A percentile compares a stretch with the other conserved stretches of the same genome.
Conservation (phyloP, 2,113 vertebrate genomes). For the Macaca nemestrina region DNA sequence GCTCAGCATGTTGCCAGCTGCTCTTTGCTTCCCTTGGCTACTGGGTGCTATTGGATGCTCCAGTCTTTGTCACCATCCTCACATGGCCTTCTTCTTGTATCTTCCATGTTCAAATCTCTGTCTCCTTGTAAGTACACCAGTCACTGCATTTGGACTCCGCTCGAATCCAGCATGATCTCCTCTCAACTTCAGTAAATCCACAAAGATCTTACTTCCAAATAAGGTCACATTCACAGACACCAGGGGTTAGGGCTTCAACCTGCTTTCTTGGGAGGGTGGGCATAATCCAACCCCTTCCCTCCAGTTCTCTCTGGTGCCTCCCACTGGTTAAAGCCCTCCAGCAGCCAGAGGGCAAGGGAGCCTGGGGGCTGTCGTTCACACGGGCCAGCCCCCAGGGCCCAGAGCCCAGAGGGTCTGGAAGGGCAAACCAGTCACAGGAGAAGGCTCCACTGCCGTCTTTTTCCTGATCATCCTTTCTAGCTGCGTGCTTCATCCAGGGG, state of each 20-base stretch:
- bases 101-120: not conserved
- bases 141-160: not conserved
- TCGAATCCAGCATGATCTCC: not conserved
- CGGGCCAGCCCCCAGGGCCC: not conserved
- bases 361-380: not conserved
- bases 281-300: not conserved
- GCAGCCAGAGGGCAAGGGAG: not conserved
- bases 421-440: too few relatives aligned
- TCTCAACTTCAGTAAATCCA: not conserved
- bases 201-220: not conserved
- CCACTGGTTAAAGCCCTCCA: not conserved
- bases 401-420: not conserved
- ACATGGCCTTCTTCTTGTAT: rapidly evolving
- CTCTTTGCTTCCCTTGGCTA: not conserved
- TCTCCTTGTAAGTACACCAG: not conserved
- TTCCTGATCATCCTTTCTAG: not conserved
- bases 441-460: not conserved
- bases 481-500: rapidly evolving
- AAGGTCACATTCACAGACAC: too few relatives aligned
- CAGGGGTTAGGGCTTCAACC: not conserved
- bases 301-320: not conserved
- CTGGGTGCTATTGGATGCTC: rapidly evolving
- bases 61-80: not conserved
- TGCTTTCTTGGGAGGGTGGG: not conserved
- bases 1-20: rapidly evolving